A percentile compares a stretch with the other conserved stretches of the same genome.
phyloP scores from a whole-genome alignment of 2,113 vertebrate genomes.

The Dipodomys merriami region DNA sequence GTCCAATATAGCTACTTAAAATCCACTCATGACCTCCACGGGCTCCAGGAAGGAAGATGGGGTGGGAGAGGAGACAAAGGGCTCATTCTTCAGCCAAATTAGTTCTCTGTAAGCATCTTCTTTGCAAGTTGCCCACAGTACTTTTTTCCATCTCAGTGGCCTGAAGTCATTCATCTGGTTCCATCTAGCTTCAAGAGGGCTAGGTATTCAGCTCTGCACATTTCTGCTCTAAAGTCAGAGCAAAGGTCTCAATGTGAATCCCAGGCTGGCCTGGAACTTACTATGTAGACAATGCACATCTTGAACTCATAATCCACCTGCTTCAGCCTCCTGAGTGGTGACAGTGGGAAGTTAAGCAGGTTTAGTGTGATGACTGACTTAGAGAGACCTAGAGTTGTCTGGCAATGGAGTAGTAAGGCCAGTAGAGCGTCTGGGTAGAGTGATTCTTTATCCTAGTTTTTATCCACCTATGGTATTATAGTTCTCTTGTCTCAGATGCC shows the following conservation, averaged over 20 bases:
- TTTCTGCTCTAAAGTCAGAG: neutral
- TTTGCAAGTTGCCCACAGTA: neutral
- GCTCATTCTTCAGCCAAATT: neutral
- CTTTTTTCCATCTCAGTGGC: neutral
- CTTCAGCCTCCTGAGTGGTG: too few species aligned
- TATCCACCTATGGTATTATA: neutral
- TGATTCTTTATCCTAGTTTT: neutral
- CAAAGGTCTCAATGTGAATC: too few species aligned
- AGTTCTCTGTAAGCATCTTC: neutral
- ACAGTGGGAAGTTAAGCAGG: neutral
- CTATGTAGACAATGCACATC: too few species aligned
- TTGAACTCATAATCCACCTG: too few species aligned
- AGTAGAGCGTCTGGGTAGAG: rapidly evolving
- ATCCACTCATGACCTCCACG: neutral
- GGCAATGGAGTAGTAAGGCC: neutral
- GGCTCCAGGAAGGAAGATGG: neutral
- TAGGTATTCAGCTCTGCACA: neutral
- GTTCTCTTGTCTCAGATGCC: neutral
- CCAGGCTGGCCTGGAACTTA: too few species aligned
- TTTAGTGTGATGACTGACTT: neutral
- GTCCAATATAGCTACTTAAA: neutral
- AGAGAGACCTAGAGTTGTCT: neutral
- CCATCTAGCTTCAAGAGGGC: neutral
- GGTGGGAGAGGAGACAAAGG: neutral
- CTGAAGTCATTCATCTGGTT: neutral